These are phyloP conservation scores for Maniola hyperantus DNA, from an alignment of 2,888 invertebrate genomes.

Conservation along the genomic window DNA sequence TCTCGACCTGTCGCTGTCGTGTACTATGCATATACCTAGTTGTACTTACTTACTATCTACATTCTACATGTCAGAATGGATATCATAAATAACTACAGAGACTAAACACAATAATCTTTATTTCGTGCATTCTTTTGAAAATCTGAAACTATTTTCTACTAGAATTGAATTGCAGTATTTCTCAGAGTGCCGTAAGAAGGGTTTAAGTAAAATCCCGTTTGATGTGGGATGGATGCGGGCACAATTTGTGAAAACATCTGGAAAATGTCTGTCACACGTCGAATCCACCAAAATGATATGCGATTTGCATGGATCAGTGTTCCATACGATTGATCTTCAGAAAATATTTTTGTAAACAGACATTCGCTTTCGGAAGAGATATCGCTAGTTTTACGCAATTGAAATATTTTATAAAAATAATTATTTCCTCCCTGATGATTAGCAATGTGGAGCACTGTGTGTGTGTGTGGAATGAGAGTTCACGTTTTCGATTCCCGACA, in stretches of 20 bases:
- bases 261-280: slow-evolving; percentile 61
- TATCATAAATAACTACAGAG: neutral
- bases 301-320: slow-evolving; percentile 60
- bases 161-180: slow-evolving; percentile 33
- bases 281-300: slow-evolving; percentile 59
- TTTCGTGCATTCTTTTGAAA: neutral
- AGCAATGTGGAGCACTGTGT: too few relatives aligned
- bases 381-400: neutral
- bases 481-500: too few relatives aligned
- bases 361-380: neutral
- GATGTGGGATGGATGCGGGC: slow-evolving; percentile 68
- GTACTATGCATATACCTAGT: too few relatives aligned
- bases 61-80: too few relatives aligned
- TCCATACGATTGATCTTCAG: slow-evolving; percentile 50
- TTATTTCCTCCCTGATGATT: too few relatives aligned
- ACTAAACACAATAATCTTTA: too few relatives aligned
- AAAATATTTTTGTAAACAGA: slow-evolving; percentile 36
- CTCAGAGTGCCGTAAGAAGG: slow-evolving; percentile 29
- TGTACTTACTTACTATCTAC: too few relatives aligned
- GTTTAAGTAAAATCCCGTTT: slow-evolving; percentile 49
- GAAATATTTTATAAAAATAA: neutral
- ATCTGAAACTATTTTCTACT: neutral
- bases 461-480: too few relatives aligned
- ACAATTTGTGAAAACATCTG: slow-evolving; percentile 62
- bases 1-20: too few relatives aligned